phyloP scores from a whole-genome alignment of 2,113 vertebrate genomes.

The Aplodontia rufa region DNA sequence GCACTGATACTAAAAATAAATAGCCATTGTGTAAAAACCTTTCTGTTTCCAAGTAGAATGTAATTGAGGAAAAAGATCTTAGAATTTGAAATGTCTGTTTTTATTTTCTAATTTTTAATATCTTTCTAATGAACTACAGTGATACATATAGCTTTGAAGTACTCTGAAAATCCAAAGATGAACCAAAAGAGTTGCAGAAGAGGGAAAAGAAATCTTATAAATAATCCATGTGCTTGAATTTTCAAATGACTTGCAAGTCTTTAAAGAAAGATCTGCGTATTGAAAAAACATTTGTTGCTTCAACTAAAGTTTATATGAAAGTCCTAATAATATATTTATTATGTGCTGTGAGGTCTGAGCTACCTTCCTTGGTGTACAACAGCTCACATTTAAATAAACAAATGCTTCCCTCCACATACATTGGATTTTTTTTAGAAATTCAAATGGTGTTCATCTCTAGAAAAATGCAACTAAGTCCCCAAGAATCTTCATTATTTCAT shows the following conservation, averaged over 20 bases:
- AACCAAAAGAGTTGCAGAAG: slow-evolving; percentile 7
- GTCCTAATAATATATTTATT: background rate
- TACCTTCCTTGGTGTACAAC: background rate
- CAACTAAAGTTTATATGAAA: background rate
- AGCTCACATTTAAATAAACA: background rate
- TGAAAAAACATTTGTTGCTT: slow-evolving; percentile 21
- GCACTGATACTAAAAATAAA: background rate
- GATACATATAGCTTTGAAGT: background rate
- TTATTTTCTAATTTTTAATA: slow-evolving; percentile 42
- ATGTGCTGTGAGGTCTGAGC: background rate
- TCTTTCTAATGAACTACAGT: background rate
- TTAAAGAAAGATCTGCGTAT: background rate
- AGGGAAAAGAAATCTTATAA: background rate
- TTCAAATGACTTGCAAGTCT: background rate
- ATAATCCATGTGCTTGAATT: background rate
- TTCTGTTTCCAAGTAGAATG: background rate
- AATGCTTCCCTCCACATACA: fast-evolving
- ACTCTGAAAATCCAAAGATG: background rate
- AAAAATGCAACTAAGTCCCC: background rate
- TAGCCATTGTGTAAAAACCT: background rate
- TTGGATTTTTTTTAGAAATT: background rate
- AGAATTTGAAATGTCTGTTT: background rate
- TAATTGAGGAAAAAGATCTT: background rate
- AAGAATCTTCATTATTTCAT: background rate
- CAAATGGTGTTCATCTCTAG: background rate